These are phyloP conservation scores for Anoplolepis gracilipes DNA, from an alignment of 1,140 invertebrate species.

Conservation along the genomic window DNA sequence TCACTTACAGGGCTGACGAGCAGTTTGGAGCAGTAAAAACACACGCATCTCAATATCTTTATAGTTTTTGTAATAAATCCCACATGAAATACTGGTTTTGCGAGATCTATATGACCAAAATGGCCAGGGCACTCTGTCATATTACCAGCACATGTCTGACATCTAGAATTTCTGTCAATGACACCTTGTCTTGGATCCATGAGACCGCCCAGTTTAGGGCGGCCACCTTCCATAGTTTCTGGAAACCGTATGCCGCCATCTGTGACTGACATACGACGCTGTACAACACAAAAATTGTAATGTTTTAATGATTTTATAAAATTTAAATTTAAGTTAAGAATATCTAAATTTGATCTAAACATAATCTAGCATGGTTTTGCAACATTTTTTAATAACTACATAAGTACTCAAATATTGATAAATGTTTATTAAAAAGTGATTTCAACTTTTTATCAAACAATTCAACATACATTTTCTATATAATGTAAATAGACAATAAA, in stretches of 20 bases:
- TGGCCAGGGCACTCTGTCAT: constrained; percentile 99
- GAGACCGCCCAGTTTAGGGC: constrained; percentile 98
- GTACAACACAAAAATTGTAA: constrained; percentile 78
- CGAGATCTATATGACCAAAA: constrained; percentile 99
- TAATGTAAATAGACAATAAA: background rate
- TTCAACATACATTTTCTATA: too few species aligned
- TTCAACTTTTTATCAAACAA: too few species aligned
- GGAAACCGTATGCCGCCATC: constrained; percentile 98
- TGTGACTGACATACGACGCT: constrained; percentile 99
- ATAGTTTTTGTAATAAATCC: constrained; percentile 99
- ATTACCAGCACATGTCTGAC: constrained; percentile 99
- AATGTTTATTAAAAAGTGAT: too few species aligned
- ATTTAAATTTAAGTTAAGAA: background rate
- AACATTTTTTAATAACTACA: too few species aligned
- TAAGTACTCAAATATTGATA: too few species aligned
- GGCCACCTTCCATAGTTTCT: constrained; percentile 99
- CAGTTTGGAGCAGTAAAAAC: constrained; percentile 99
- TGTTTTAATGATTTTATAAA: background rate
- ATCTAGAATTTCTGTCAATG: constrained; percentile 96
- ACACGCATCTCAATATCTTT: constrained; percentile 98
- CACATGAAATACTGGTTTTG: constrained; percentile 99
- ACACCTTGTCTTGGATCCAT: constrained; percentile 99
- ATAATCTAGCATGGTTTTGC: too few species aligned
- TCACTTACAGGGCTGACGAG: constrained; percentile 95
- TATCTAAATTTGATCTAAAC: too few species aligned